A percentile compares a stretch with the other conserved stretches of the same genome.
These are phyloP conservation scores for Drosophila peninsularis DNA, from an alignment of 2,888 invertebrate species.

Conservation along the genomic window DNA sequence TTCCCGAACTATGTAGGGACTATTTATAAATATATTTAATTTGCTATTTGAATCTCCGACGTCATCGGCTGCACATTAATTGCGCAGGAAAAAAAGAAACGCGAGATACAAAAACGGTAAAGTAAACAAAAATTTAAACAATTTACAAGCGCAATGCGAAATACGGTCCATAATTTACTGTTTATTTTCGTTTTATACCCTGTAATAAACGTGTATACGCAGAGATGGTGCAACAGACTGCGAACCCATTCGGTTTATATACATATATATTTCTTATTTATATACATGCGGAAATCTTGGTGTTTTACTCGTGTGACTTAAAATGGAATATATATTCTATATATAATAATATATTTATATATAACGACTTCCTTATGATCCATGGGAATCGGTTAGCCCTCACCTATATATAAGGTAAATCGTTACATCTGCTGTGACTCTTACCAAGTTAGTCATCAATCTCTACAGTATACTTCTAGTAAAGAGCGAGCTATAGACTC, in stretches of 20 bases:
- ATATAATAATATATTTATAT: background rate
- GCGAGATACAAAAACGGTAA: slow-evolving; percentile 27
- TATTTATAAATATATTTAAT: slow-evolving; percentile 26
- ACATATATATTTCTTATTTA: background rate
- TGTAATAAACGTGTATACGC: slow-evolving; percentile 2
- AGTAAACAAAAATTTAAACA: slow-evolving; percentile 60
- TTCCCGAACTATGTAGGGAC: slow-evolving; percentile 10
- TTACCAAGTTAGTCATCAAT: background rate
- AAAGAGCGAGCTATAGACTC: background rate
- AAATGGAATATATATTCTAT: background rate
- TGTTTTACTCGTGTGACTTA: background rate
- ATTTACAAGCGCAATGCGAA: slow-evolving; percentile 57
- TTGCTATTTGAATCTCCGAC: slow-evolving; percentile 58
- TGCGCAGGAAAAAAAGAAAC: slow-evolving; percentile 38
- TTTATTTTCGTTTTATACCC: slow-evolving; percentile 49
- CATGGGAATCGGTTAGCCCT: background rate
- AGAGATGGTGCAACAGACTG: background rate
- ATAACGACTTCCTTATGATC: background rate
- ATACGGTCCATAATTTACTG: slow-evolving; percentile 49
- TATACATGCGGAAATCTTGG: background rate
- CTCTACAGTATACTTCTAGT: background rate
- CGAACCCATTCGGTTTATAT: background rate
- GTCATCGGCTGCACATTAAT: slow-evolving; percentile 69
- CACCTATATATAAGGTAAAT: background rate
- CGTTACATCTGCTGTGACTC: background rate